Percentiles rank a stretch among this genome's conserved stretches.
These are phyloP conservation scores for Nasonia vitripennis DNA, from an alignment of 1,140 invertebrate species.

Conservation along the genomic window DNA sequence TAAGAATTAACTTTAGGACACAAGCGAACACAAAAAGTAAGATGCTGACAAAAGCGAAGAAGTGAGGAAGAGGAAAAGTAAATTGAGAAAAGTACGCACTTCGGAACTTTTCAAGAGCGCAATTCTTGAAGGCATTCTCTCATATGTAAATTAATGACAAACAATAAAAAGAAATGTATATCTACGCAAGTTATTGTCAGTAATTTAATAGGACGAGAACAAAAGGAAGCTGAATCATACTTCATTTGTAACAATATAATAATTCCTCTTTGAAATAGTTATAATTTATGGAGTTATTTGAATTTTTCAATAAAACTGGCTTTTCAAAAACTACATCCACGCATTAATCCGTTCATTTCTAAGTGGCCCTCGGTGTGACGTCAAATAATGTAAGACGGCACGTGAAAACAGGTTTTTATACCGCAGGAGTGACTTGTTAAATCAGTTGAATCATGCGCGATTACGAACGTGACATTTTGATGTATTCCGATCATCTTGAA, in stretches of 20 bases:
- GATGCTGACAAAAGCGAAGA: neutral
- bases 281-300: slow-evolving; percentile 53
- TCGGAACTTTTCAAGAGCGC: slow-evolving; percentile 10
- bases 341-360: neutral
- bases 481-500: too few species aligned
- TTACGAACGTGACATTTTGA: too few species aligned
- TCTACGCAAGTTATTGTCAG: slow-evolving; percentile 50
- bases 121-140: slow-evolving; percentile 28
- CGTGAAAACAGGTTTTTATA: neutral
- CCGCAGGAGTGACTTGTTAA: neutral
- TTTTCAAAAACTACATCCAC: slow-evolving; percentile 45
- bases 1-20: slow-evolving; percentile 32
- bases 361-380: neutral
- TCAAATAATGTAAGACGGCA: neutral
- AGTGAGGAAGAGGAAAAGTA: slow-evolving; percentile 2
- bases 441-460: too few species aligned
- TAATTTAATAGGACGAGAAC: slow-evolving; percentile 44
- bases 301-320: slow-evolving; percentile 54
- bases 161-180: slow-evolving; percentile 46
- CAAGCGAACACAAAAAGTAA: neutral
- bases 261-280: slow-evolving; percentile 46
- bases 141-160: slow-evolving; percentile 50
- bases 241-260: slow-evolving; percentile 48
- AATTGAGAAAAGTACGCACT: neutral
- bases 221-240: slow-evolving; percentile 39